These are phyloP conservation scores for Gastrophysa polygoni DNA, from an alignment of 2,888 invertebrate genomes.

Conservation along the genomic window DNA sequence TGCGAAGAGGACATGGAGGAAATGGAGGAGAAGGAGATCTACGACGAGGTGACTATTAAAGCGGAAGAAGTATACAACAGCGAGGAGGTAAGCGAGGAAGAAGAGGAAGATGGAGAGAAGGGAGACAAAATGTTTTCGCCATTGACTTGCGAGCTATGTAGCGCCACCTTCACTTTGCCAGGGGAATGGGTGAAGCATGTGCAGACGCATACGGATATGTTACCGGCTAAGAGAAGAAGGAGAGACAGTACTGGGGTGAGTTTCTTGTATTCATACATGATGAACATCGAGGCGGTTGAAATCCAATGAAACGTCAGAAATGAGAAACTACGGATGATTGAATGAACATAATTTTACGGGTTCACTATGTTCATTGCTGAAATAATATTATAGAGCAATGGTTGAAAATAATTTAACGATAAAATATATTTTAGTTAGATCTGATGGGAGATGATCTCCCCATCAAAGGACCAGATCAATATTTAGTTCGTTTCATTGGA, in stretches of 20 bases:
- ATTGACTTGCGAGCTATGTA: constrained; percentile 81
- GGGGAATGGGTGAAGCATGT: constrained; percentile 85
- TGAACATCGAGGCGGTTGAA: too few relatives aligned
- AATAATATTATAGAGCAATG: too few relatives aligned
- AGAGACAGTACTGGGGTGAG: constrained; percentile 58
- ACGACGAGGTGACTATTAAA: constrained; percentile 74
- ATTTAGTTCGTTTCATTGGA: too few relatives aligned
- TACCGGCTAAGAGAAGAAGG: constrained; percentile 64
- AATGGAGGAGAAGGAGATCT: constrained; percentile 68
- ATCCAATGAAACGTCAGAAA: too few relatives aligned
- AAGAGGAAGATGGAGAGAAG: constrained; percentile 66
- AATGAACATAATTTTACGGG: too few relatives aligned
- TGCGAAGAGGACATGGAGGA: constrained; percentile 64
- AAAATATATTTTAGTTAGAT: too few relatives aligned
- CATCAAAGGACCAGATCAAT: too few relatives aligned
- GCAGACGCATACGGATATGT: constrained; percentile 75
- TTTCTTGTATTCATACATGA: too few relatives aligned
- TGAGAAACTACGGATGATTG: too few relatives aligned
- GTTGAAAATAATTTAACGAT: too few relatives aligned
- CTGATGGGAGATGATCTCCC: too few relatives aligned
- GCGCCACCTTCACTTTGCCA: constrained; percentile 81
- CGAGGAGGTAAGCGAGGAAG: constrained; percentile 69
- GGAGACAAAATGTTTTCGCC: constrained; percentile 75
- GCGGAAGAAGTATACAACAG: constrained; percentile 61
- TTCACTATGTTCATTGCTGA: too few relatives aligned